Evolutionary conservation across 2,797 vertebrate genomes (phyloP), one percentile per base, ranked within the genome.

Genomic region (Hybognathus amarus): DNA sequence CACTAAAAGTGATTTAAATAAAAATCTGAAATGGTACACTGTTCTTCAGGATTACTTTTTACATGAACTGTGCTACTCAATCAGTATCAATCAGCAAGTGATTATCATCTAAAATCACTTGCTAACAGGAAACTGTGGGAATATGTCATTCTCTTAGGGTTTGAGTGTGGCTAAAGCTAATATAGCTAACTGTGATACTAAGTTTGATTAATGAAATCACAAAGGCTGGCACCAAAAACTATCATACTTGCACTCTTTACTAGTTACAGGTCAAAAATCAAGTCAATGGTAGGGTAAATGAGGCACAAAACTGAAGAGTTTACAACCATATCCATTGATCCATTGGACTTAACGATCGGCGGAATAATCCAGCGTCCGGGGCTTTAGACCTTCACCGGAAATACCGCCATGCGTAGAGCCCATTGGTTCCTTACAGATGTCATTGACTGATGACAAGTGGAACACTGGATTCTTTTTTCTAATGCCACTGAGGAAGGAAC

Each of bases 281-380:
- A 45, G 11, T 66, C 42, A 78, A 36, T n/a, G 36, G 11, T 56
- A 76, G 50, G n/a, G 18, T 15, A 66, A 66, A 36, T 50, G 30
- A 36, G 64, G 76, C 76, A 6, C 76, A 42, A 5, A 47, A 66
- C 11, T 54, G 8, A 82, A 76, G 18, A 38, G 24, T 45, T 83
- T 56, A n/a, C 50, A 59, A 36, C 40, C 47, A 76, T 38, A 68
- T 59, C 63, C 47, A 67, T 75, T 68, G 73, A 82, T 68, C n/a
- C n/a, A n/a, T n/a, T n/a, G n/a, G n/a, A n/a, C n/a, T n/a, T n/a
- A n/a, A n/a, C n/a, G n/a, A n/a, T n/a, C n/a, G n/a, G n/a, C n/a
- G n/a, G n/a, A n/a, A n/a, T n/a, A n/a, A n/a, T n/a, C n/a, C n/a
- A n/a, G n/a, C n/a, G n/a, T n/a, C n/a, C n/a, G n/a, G n/a, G n/a